These are phyloP conservation scores for Mormyrus iriodes DNA, from an alignment of 2,113 vertebrate genomes.

Conservation along the genomic window DNA sequence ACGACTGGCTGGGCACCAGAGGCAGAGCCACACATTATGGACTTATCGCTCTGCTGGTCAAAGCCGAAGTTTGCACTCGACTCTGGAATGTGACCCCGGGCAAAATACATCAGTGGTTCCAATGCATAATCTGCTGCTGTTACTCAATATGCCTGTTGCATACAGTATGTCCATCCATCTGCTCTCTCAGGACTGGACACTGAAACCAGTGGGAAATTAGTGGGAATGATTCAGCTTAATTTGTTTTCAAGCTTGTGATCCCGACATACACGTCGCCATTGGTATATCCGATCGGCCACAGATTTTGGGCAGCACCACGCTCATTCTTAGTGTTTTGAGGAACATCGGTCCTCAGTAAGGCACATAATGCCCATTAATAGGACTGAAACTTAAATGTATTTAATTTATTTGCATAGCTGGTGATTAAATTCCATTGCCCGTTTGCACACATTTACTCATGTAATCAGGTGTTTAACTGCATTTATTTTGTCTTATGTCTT, in stretches of 20 bases:
- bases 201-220: not conserved
- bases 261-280: constrained; percentile 68
- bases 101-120: constrained; percentile 58
- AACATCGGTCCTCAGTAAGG: constrained; percentile 64
- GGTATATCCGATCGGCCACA: constrained; percentile 83
- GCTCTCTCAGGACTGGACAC: constrained; percentile 55
- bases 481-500: not conserved
- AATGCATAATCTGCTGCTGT: not conserved
- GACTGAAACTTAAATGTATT: not conserved
- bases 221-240: not conserved
- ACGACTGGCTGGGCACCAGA: constrained; percentile 12
- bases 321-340: constrained; percentile 80
- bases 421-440: not conserved
- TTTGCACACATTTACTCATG: not conserved
- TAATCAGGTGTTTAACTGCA: not conserved
- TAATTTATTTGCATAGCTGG: not conserved
- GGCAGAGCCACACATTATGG: constrained; percentile 7
- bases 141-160: not conserved
- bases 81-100: constrained; percentile 44
- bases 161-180: not conserved
- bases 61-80: constrained; percentile 24
- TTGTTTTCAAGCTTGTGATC: not conserved
- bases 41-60: constrained; percentile 28
- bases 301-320: constrained; percentile 75
- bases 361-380: not conserved